Conservation (phyloP, 2,888 invertebrate genomes). For the Eubasilissa splendida region DNA sequence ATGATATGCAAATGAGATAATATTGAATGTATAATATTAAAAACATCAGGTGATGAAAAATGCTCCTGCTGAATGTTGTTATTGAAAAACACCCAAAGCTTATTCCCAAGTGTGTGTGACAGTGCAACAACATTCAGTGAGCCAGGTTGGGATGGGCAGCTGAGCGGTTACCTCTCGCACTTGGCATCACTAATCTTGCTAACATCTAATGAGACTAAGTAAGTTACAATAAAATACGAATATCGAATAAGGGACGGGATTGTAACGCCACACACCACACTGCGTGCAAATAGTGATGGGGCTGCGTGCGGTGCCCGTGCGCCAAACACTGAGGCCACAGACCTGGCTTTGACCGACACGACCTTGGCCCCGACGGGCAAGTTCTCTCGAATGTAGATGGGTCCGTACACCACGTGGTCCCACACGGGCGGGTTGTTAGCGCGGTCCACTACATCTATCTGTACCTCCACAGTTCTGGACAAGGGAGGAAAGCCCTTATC, state of each 20-base stretch:
- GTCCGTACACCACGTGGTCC: slow-evolving; percentile 97
- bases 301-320: slow-evolving; percentile 78
- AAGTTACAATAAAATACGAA: slow-evolving; percentile 45
- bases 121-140: slow-evolving; percentile 57
- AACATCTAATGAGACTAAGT: slow-evolving; percentile 56
- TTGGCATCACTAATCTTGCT: slow-evolving; percentile 42
- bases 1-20: slow-evolving; percentile 67
- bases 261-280: slow-evolving; percentile 63
- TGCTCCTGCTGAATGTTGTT: slow-evolving; percentile 54
- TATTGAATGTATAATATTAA: slow-evolving; percentile 65
- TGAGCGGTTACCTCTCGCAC: slow-evolving; percentile 29
- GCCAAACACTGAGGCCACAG: slow-evolving; percentile 76
- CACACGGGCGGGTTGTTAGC: slow-evolving; percentile 98
- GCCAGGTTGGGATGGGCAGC: slow-evolving; percentile 34
- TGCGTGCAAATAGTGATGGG: slow-evolving; percentile 70
- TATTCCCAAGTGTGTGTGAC: slow-evolving; percentile 44
- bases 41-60: slow-evolving; percentile 60
- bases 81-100: slow-evolving; percentile 42
- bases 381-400: slow-evolving; percentile 98
- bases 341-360: slow-evolving; percentile 99
- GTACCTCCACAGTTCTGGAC: slow-evolving; percentile 97
- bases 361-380: slow-evolving; percentile 98
- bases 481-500: slow-evolving; percentile 97
- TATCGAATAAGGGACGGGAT: slow-evolving; percentile 55
- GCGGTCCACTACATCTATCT: slow-evolving; percentile 98